Percentiles rank a stretch among this genome's conserved stretches.
Conservation (phyloP, 2,113 vertebrate genomes). For the Petroica traversi region DNA sequence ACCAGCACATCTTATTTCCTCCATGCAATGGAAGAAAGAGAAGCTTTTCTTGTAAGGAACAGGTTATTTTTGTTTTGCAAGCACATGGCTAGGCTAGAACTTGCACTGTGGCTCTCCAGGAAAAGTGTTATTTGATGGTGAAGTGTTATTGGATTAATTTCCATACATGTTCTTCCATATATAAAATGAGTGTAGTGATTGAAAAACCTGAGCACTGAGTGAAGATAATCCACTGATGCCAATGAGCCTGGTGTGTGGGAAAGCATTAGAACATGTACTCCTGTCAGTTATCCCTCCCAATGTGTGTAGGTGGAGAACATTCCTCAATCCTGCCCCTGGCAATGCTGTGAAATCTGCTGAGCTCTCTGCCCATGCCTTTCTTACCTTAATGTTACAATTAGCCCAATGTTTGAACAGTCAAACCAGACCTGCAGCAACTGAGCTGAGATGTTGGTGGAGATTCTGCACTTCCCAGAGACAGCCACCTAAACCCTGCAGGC, state of each 20-base stretch:
- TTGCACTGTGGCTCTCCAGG: background rate
- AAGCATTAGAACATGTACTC: background rate
- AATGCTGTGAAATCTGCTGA: background rate
- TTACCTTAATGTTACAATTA: background rate
- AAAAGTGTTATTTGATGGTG: background rate
- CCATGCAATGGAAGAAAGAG: background rate
- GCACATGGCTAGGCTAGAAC: background rate
- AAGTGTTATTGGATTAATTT: background rate
- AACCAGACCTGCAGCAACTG: background rate
- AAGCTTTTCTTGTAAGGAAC: background rate
- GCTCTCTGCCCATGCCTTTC: background rate
- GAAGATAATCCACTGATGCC: background rate
- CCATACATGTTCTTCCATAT: background rate
- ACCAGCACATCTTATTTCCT: background rate
- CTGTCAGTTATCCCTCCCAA: background rate
- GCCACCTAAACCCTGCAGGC: background rate
- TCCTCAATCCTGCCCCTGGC: background rate
- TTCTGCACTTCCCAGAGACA: background rate
- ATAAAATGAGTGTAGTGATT: background rate
- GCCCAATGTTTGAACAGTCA: background rate
- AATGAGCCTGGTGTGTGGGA: background rate
- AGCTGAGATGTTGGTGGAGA: background rate
- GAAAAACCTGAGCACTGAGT: background rate
- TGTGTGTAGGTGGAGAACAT: accelerated
- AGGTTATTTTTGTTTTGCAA: background rate